Conservation (phyloP, 2,888 invertebrate genomes). For the Dasysyrphus albostriatus region DNA sequence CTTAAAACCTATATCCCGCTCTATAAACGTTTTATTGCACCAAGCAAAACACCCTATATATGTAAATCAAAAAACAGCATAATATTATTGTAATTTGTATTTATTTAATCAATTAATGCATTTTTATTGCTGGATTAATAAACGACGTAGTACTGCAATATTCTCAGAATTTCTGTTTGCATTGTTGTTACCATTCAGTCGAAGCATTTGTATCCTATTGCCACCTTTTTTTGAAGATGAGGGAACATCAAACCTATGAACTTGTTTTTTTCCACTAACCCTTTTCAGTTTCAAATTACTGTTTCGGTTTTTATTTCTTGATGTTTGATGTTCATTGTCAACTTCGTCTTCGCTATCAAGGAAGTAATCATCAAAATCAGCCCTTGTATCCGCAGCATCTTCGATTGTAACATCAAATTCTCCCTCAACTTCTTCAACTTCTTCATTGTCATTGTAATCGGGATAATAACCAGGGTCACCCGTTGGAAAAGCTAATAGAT, state of each 20-base stretch:
- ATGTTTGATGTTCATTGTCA: neutral
- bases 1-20: too few relatives aligned
- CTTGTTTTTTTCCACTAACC: neutral
- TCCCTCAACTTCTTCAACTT: too few relatives aligned
- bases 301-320: neutral
- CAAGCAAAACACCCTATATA: too few relatives aligned
- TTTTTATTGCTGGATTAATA: neutral
- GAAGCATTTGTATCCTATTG: neutral
- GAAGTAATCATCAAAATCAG: neutral
- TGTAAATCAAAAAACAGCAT: too few relatives aligned
- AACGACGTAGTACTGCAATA: neutral
- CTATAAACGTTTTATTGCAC: too few relatives aligned
- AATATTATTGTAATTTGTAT: neutral
- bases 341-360: neutral
- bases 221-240: neutral
- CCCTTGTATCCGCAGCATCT: too few relatives aligned
- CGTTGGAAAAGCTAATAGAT: too few relatives aligned
- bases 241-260: too few relatives aligned
- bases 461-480: too few relatives aligned
- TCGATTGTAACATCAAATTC: too few relatives aligned
- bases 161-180: neutral
- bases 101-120: neutral
- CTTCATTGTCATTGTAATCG: too few relatives aligned
- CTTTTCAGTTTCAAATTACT: constrained; percentile 2
- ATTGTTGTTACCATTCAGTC: neutral